Evolutionary conservation across 2,888 invertebrate genomes (phyloP).

Genomic region (Eurois occulta): DNA sequence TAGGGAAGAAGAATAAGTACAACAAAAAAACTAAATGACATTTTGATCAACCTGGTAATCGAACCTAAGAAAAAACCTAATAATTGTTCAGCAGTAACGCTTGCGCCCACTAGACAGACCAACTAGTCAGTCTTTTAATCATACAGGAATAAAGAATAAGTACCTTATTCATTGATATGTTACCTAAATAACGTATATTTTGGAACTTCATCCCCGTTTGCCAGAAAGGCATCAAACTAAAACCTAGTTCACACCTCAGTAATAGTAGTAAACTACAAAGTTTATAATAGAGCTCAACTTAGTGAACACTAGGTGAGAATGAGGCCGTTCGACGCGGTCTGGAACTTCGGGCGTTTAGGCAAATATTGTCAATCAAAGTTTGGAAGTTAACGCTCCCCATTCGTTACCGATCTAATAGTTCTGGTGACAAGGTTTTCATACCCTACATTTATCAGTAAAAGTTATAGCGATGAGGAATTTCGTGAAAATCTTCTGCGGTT

Average conservation of each 20-base stretch:
- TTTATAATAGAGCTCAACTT: constrained; percentile 29
- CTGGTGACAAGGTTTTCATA: constrained; percentile 7
- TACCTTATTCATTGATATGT: background rate
- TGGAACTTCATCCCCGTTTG: background rate
- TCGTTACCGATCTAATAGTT: constrained; percentile 28
- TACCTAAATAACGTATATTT: too few relatives aligned
- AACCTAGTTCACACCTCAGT: background rate
- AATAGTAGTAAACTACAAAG: constrained; percentile 30
- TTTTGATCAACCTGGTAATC: background rate
- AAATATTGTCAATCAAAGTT: constrained; percentile 53
- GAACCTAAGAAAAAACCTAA: background rate
- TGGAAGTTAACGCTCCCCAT: constrained; percentile 21
- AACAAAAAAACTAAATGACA: background rate
- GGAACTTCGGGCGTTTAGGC: constrained; percentile 16
- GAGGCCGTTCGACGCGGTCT: background rate
- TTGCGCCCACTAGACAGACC: background rate
- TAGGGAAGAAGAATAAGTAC: too few relatives aligned
- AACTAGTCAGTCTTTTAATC: background rate
- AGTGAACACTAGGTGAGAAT: constrained; percentile 44
- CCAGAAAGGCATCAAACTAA: background rate
- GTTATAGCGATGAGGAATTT: background rate
- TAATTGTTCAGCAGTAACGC: background rate
- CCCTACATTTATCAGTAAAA: background rate
- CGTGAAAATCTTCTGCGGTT: background rate
- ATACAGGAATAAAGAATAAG: background rate